Conservation (phyloP, 1,140 invertebrate genomes). For the Zaprionus nigranus region DNA sequence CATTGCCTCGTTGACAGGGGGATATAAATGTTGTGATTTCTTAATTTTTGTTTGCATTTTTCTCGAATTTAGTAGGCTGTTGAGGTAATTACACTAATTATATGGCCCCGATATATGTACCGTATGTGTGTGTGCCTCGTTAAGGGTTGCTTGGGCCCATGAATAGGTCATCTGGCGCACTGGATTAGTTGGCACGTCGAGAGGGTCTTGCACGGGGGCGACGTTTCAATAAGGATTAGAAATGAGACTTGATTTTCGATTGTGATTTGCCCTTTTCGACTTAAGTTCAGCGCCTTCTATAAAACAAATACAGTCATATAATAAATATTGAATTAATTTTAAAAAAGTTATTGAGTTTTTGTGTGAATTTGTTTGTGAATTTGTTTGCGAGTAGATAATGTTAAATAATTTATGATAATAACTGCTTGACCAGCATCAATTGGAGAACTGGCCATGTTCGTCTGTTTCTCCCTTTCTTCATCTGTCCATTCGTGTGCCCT, state of each 20-base stretch:
- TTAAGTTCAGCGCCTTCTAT: no score
- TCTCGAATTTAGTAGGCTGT: constrained; percentile 81
- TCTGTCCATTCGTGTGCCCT: no score
- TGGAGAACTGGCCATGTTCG: no score
- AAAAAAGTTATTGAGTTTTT: background rate
- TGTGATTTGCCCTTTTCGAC: background rate
- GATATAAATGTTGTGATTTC: constrained; percentile 84
- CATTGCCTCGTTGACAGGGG: constrained; percentile 70
- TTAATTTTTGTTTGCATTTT: constrained; percentile 84
- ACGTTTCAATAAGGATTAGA: background rate
- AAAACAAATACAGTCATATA: no score
- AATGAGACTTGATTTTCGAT: background rate
- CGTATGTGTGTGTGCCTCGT: constrained; percentile 9
- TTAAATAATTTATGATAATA: background rate
- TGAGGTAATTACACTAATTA: constrained; percentile 82
- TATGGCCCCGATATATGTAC: constrained; percentile 49
- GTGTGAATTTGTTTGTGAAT: no score
- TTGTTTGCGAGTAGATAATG: no score
- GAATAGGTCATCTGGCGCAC: constrained; percentile 59
- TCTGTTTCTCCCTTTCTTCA: no score
- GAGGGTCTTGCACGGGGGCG: constrained; percentile 11
- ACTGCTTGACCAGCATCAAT: background rate
- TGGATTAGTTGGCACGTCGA: constrained; percentile 59
- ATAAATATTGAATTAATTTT: no score
- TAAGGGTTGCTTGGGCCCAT: constrained; percentile 56